Base-by-base conservation (phyloP, 1,140 invertebrate genomes). In the Lysiphlebus fabarum region DNA sequence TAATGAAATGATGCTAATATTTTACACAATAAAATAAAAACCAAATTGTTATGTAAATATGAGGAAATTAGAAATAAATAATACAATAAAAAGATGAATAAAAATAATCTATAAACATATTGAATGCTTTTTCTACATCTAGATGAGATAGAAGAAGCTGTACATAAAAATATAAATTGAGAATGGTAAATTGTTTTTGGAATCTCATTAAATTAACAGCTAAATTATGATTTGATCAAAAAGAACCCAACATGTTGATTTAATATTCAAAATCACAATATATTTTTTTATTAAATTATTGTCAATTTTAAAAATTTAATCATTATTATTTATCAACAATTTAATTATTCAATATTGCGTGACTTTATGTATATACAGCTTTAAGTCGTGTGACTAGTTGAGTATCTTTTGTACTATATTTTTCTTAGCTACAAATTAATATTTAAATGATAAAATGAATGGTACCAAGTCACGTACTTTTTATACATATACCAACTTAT, bases 181-280 rank as follows among this genome's bases (percentile, higher is more conserved):
- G 70, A 71, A 72, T 74, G 67, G 64, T 62, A 71, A 73, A 69
- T 70, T 70, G 67, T 73, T 62, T 65, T 65, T 59, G 60, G 63
- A 62, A 68, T 70, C 64, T 69, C 67, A 61, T 63, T 56, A 65
- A 71, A 69, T 70, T 70, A 70, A 66, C 67, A 63, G 61, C 60
- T 61, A 70, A 72, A 72, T 72, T 72, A 72, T 72, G 67, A 72
- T 72, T 67, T 65, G 69, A 72, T 72, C 71, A n/a, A n/a, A n/a
- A n/a, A 72, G 62, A 67, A 62, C 61, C 54, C 56, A 38, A 44
- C 57, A 26, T 26, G 67, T 70, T 72, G 64, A 68, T 72, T 61
- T 69, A 69, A 64, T 49, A 72, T 72, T 67, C 67, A 67, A 67
- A 71, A 71, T 72, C 62, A 64, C 63, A n/a, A n/a, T n/a, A n/a